Percentiles rank a stretch among this genome's conserved stretches.
phyloP scores from a whole-genome alignment of 2,888 invertebrate species.

The Nomada ruficornis region DNA sequence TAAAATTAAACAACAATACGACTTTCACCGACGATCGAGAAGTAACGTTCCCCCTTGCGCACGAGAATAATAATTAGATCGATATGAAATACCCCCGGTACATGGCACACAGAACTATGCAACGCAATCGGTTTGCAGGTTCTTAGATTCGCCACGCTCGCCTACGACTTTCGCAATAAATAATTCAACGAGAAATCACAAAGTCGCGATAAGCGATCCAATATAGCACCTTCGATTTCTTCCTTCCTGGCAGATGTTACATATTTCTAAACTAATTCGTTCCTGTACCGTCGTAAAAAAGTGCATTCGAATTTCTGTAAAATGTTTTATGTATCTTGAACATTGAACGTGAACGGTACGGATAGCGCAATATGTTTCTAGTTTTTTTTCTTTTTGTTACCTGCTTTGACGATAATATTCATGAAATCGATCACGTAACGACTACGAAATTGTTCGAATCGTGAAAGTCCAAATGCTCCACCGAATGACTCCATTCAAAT shows the following conservation, averaged over 20 bases:
- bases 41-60: neutral
- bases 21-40: conserved; percentile 27
- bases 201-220: neutral
- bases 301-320: too few relatives aligned
- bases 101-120: neutral
- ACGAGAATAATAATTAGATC: conserved; percentile 33
- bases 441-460: conserved; percentile 29
- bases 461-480: conserved; percentile 46
- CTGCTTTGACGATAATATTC: conserved; percentile 13
- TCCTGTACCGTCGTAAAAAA: neutral
- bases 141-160: conserved; percentile 43
- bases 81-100: conserved; percentile 14
- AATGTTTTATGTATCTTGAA: neutral
- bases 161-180: conserved; percentile 32
- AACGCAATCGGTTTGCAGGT: neutral
- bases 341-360: neutral
- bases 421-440: conserved; percentile 38
- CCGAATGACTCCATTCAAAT: conserved; percentile 1
- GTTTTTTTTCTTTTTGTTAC: neutral
- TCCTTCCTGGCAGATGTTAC: neutral
- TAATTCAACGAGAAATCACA: conserved; percentile 35
- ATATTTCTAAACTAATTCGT: neutral
- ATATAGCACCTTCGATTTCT: conserved; percentile 8
- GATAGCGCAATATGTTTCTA: neutral
- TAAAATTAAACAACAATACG: neutral